phyloP scores from a whole-genome alignment of 2,113 vertebrate genomes.

The Axis porcinus region DNA sequence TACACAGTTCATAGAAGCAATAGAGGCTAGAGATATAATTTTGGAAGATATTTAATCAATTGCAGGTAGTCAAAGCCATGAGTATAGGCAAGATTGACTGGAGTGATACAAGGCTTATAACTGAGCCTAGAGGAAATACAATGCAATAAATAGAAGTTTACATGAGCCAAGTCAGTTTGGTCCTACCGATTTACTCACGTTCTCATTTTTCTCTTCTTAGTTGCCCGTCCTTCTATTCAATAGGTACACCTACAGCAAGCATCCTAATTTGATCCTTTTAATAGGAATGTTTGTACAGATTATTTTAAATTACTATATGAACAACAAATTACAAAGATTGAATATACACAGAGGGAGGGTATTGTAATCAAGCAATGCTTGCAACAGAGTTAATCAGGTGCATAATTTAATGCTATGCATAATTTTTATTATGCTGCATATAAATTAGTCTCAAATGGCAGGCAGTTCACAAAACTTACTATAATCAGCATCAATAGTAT shows the following conservation, averaged over 20 bases:
- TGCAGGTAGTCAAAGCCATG: not conserved
- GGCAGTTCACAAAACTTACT: not conserved
- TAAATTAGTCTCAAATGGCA: conserved; percentile 44
- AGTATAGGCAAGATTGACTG: not conserved
- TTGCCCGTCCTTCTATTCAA: not conserved
- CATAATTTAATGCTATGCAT: conserved; percentile 43
- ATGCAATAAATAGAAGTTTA: not conserved
- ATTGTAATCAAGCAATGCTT: conserved; percentile 58
- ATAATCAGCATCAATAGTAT: not conserved
- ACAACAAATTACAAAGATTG: conserved; percentile 60
- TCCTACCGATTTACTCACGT: not conserved
- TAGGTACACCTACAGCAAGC: not conserved
- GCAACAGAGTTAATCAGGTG: conserved; percentile 50
- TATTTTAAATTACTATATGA: conserved; percentile 38
- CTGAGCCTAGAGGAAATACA: not conserved
- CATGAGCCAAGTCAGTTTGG: not conserved
- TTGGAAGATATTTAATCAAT: not conserved
- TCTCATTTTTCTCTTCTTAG: not conserved
- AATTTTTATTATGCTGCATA: conserved; percentile 49
- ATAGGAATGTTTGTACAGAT: not conserved
- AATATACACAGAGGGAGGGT: conserved; percentile 27
- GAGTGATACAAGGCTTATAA: not conserved
- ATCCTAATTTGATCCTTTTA: conserved; percentile 43
- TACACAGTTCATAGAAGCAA: not conserved
- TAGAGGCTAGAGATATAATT: not conserved